Evolutionary conservation across 2,113 vertebrate species (phyloP).

Genomic region (Catagonus wagneri): DNA sequence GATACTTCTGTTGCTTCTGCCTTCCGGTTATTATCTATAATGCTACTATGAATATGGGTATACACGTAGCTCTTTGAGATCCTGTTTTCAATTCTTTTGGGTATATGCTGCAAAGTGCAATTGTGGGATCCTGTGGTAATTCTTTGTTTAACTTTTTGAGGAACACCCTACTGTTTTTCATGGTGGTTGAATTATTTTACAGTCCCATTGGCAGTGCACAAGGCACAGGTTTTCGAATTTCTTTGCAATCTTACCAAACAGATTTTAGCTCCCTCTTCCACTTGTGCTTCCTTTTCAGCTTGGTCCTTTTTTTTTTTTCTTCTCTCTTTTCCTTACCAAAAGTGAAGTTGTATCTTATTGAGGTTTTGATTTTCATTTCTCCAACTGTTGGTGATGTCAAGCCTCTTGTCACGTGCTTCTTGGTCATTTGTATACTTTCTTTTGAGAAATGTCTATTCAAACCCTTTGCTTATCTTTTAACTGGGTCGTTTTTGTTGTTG

Average conservation of each 20-base stretch:
- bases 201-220: neutral
- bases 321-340: neutral
- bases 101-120: neutral
- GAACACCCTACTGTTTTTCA: neutral
- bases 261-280: neutral
- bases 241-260: neutral
- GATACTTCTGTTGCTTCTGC: neutral
- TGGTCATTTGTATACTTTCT: neutral
- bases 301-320: neutral
- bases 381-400: neutral
- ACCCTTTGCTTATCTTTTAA: neutral
- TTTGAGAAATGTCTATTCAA: neutral
- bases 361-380: neutral
- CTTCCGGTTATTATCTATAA: neutral
- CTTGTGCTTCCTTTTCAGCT: neutral
- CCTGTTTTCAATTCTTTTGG: neutral
- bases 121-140: neutral
- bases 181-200: neutral
- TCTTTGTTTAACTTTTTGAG: neutral
- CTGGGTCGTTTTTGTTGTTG: neutral
- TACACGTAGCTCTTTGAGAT: neutral
- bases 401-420: neutral
- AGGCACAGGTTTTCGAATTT: neutral
- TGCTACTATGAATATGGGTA: neutral
- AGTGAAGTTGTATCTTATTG: neutral